Evolutionary conservation across 1,140 invertebrate genomes (phyloP).

Genomic region (Drosophila kepulauana): DNA sequence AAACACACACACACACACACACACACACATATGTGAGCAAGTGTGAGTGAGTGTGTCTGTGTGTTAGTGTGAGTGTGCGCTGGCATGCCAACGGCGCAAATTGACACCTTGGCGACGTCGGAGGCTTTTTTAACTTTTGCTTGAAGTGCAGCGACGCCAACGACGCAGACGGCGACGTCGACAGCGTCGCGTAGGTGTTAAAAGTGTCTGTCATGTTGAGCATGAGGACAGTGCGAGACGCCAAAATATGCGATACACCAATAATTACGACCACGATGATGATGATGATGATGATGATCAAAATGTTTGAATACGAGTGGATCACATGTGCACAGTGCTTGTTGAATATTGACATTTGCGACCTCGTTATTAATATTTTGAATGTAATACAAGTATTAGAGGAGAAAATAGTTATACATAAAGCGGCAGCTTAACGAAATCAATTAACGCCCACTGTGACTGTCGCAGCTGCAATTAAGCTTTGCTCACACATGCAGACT

Average conservation of each 20-base stretch:
- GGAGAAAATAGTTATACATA: not conserved
- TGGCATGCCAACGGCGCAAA: slow-evolving; percentile 65
- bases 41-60: slow-evolving; percentile 20
- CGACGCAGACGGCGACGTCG: slow-evolving; percentile 42
- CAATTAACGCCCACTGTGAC: not conserved
- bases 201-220: slow-evolving; percentile 70
- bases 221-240: slow-evolving; percentile 3
- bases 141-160: slow-evolving; percentile 39
- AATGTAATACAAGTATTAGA: not conserved
- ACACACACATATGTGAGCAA: not conserved
- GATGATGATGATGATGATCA: not conserved
- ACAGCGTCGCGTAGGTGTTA: slow-evolving; percentile 69
- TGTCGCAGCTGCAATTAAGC: not conserved
- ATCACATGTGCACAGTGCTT: not conserved
- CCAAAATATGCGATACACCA: slow-evolving; percentile 33
- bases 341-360: not conserved
- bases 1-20: not conserved
- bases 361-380: not conserved
- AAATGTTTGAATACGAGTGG: not conserved
- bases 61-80: slow-evolving; percentile 39
- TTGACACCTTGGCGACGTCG: slow-evolving; percentile 73
- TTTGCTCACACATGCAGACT: not conserved
- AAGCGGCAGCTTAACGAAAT: not conserved
- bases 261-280: slow-evolving; percentile 18
- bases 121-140: slow-evolving; percentile 46